Percentiles rank a stretch among this genome's conserved stretches.
Conservation (phyloP, 1,140 invertebrate genomes). For the Drosophila leontia region DNA sequence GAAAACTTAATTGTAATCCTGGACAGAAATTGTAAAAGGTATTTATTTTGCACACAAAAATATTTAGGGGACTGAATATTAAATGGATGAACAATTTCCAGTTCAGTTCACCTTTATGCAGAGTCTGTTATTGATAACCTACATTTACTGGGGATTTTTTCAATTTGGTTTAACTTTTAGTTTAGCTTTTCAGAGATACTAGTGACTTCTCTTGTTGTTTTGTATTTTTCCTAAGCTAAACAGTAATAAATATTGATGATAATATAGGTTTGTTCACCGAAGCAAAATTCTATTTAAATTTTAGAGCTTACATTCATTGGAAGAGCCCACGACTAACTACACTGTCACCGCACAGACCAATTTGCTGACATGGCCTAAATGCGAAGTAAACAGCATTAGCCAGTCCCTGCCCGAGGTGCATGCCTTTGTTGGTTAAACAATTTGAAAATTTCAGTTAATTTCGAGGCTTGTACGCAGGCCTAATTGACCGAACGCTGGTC, state of each 20-base stretch:
- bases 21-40: conserved; percentile 1
- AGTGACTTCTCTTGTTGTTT: neutral
- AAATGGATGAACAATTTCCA: conserved; percentile 16
- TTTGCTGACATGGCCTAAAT: conserved; percentile 4
- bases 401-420: conserved; percentile 5
- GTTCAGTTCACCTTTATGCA: neutral
- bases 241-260: conserved; percentile 6
- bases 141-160: neutral
- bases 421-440: conserved; percentile 35
- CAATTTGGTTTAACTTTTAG: neutral
- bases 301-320: neutral
- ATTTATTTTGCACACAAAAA: conserved; percentile 25
- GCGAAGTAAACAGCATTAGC: conserved; percentile 19
- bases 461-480: conserved; percentile 19
- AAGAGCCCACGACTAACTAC: neutral
- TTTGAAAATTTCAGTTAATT: conserved; percentile 53
- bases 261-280: no score
- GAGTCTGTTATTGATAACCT: conserved; percentile 13
- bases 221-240: no score
- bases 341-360: conserved; percentile 5
- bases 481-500: conserved; percentile 64
- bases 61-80: neutral
- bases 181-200: neutral
- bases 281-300: neutral
- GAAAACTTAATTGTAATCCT: conserved; percentile 31